These are phyloP conservation scores for Tiliacea citrago DNA, from an alignment of 2,888 invertebrate genomes.

Conservation along the genomic window DNA sequence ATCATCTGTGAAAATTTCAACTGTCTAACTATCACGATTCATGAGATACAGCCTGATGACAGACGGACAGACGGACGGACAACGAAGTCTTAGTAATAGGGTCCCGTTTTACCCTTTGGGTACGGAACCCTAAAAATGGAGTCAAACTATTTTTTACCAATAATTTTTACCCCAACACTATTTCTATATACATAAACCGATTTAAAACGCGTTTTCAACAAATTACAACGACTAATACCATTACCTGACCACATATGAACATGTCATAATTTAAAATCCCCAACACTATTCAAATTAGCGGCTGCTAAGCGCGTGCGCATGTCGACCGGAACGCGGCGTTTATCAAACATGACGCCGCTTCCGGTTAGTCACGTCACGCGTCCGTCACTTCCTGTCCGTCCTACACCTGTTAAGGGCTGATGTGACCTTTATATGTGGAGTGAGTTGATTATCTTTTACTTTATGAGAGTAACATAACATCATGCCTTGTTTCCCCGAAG, in stretches of 20 bases:
- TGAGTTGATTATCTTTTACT: slow-evolving; percentile 12
- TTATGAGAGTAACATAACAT: background rate
- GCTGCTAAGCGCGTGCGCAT: slow-evolving; percentile 78
- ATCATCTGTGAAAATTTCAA: too few species aligned
- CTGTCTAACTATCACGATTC: too few species aligned
- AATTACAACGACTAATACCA: slow-evolving; percentile 25
- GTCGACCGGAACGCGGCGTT: slow-evolving; percentile 76
- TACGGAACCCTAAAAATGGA: too few species aligned
- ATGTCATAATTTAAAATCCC: slow-evolving; percentile 57
- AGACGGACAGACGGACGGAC: too few species aligned
- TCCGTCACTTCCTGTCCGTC: slow-evolving; percentile 69
- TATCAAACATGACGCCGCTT: slow-evolving; percentile 83
- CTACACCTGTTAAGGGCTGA: slow-evolving; percentile 65
- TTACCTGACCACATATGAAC: slow-evolving; percentile 46
- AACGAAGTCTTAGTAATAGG: too few species aligned
- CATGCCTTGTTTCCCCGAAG: background rate
- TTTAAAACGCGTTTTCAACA: slow-evolving; percentile 4
- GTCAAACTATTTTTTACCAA: background rate
- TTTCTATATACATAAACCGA: background rate
- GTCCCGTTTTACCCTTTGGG: too few species aligned
- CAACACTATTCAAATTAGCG: slow-evolving; percentile 68
- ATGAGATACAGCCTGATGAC: too few species aligned
- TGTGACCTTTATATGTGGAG: slow-evolving; percentile 55
- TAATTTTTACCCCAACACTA: background rate
- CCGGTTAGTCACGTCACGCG: slow-evolving; percentile 74